Evolutionary conservation across 1,140 invertebrate genomes (phyloP), one percentile per base, ranked within the genome.

Genomic region (Hylaeus volcanicus): DNA sequence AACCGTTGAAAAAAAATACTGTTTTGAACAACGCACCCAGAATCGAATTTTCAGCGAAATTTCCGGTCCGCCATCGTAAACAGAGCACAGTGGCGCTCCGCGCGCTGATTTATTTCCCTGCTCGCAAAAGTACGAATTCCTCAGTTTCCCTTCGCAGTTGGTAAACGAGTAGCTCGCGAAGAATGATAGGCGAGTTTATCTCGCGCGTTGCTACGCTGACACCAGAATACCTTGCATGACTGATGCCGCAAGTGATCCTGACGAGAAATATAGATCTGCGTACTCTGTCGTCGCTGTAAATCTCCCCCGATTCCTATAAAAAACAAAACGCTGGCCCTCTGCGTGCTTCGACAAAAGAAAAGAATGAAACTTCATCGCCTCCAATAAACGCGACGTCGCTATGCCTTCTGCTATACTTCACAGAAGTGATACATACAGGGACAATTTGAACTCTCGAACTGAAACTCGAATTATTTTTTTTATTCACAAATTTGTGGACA

Each of bases 101-200:
- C 2, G 60, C 51, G 15, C 26, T 56, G 77, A 79, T 79, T 74
- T 79, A 79, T 79, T 65, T 65, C 55, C 26, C 39, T 26, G 41
- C 9, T 39, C 26, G 71, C 41, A 81, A 85, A 83, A 73, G 76
- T 60, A 66, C 72, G 66, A 75, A 74, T 74, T 66, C 72, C 72
- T 68, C 72, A 45, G 60, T 26, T 68, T 41, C 43, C 43, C 63
- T 53, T 68, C 37, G 78, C 6, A 58, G 41, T 66, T 48, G 64
- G 78, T 58, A 51, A 60, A 66, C 78, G 70, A 74, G 71, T 74
- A 68, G 9, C 53, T 41, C 78, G 63, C 71, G 53, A 63, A 63
- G 71, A 66, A 63, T 53, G 78, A 80, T 75, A 80, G 63, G 53
- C 48, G 72, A 80, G 72, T 80, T 81, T 85, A 82, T 81, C 79